phyloP scores from a whole-genome alignment of 2,113 vertebrate genomes.

The Leucopsar rothschildi region DNA sequence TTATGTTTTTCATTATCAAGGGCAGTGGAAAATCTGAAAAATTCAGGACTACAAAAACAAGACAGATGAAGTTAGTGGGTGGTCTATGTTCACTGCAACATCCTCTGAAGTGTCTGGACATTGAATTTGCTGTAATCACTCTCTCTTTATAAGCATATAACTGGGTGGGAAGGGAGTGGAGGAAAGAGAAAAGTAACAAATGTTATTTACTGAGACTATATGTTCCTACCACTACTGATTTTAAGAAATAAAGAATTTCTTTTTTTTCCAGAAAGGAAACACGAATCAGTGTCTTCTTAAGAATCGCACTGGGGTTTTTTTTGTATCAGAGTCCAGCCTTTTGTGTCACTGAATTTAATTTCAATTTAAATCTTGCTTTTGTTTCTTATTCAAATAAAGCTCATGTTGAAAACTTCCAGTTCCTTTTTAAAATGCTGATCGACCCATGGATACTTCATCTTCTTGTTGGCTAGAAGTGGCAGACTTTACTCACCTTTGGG shows the following conservation, averaged over 20 bases:
- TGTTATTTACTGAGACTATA: neutral
- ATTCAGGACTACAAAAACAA: neutral
- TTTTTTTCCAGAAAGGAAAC: neutral
- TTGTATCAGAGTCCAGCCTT: neutral
- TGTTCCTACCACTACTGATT: neutral
- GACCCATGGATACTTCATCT: neutral
- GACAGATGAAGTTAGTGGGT: conserved; percentile 29
- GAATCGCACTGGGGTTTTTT: neutral
- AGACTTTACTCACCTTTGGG: conserved; percentile 13
- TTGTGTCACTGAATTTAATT: neutral
- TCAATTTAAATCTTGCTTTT: neutral
- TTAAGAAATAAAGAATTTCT: neutral
- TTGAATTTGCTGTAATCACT: neutral
- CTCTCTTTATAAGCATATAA: neutral
- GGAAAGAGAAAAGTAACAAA: conserved; percentile 3
- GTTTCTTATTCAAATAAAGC: neutral
- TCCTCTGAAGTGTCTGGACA: neutral
- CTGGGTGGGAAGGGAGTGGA: neutral
- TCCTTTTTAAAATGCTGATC: conserved; percentile 24
- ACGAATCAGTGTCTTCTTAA: neutral
- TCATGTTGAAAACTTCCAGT: neutral
- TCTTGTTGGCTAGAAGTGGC: conserved; percentile 28
- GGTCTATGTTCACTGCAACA: conserved; percentile 15
- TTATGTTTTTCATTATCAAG: conserved; percentile 26
- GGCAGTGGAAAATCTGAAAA: conserved; percentile 2